phyloP scores from a whole-genome alignment of 35 echinoderm and acorn worm genomes.

The Hemicentrotus pulcherrimus region DNA sequence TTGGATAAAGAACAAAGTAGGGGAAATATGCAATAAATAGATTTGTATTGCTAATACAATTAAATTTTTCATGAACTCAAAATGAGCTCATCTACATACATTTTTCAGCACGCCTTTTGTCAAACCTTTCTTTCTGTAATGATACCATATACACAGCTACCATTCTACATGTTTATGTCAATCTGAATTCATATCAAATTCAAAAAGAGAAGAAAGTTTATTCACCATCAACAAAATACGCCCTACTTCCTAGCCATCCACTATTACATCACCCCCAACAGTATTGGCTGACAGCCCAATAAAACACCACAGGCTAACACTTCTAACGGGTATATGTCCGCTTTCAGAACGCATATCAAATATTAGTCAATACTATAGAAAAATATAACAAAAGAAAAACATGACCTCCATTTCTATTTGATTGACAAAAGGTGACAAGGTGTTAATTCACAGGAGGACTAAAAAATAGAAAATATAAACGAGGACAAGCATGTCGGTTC shows the following conservation, averaged over 20 bases:
- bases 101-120: neutral
- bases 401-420: neutral
- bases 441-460: neutral
- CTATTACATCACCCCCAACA: neutral
- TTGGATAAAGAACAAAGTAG: too few relatives aligned
- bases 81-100: neutral
- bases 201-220: too few relatives aligned
- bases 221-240: neutral
- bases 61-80: neutral
- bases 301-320: neutral
- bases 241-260: neutral
- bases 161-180: neutral
- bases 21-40: too few relatives aligned
- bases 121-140: neutral
- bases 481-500: neutral
- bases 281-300: neutral
- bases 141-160: neutral
- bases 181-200: too few relatives aligned
- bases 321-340: neutral
- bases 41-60: too few relatives aligned
- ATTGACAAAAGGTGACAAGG: neutral
- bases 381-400: neutral
- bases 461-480: neutral
- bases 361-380: neutral
- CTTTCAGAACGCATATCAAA: neutral